A percentile compares a stretch with the other conserved stretches of the same genome.
phyloP scores from a whole-genome alignment of 2,888 invertebrate species.

The Iphiclides podalirius region DNA sequence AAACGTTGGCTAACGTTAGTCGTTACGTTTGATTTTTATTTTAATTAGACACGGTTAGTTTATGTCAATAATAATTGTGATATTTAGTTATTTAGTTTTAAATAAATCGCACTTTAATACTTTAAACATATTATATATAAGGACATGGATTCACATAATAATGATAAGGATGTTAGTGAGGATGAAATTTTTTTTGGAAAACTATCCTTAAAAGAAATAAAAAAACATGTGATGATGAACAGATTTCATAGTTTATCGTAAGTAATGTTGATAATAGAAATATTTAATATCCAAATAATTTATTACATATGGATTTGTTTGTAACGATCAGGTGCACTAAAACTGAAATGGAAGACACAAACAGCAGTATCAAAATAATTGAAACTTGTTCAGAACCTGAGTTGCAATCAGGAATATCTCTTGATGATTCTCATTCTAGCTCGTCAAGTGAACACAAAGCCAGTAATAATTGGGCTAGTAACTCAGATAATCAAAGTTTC shows the following conservation, averaged over 20 bases:
- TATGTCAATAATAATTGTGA: no score
- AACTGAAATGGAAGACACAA: constrained; percentile 11
- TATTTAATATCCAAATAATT: neutral
- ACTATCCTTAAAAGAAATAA: constrained; percentile 52
- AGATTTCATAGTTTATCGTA: constrained; percentile 39
- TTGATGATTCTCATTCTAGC: constrained; percentile 23
- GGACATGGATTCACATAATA: neutral
- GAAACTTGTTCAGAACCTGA: constrained; percentile 59
- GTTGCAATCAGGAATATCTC: constrained; percentile 28
- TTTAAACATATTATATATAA: no score
- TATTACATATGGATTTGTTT: neutral
- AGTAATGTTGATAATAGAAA: constrained; percentile 32
- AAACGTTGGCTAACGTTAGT: no score
- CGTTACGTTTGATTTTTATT: no score
- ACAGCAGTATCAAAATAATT: constrained; percentile 49
- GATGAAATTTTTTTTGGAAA: constrained; percentile 58
- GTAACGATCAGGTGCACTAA: neutral
- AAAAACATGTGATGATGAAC: constrained; percentile 42
- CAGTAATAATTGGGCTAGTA: constrained; percentile 31
- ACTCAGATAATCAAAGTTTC: constrained; percentile 50
- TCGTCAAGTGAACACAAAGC: constrained; percentile 23
- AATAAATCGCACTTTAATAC: no score
- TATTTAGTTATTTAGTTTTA: no score
- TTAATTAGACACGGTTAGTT: no score
- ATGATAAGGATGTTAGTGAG: constrained; percentile 35